These are phyloP conservation scores for Cryptus viduatorius DNA, from an alignment of 2,888 invertebrate genomes.

Conservation along the genomic window DNA sequence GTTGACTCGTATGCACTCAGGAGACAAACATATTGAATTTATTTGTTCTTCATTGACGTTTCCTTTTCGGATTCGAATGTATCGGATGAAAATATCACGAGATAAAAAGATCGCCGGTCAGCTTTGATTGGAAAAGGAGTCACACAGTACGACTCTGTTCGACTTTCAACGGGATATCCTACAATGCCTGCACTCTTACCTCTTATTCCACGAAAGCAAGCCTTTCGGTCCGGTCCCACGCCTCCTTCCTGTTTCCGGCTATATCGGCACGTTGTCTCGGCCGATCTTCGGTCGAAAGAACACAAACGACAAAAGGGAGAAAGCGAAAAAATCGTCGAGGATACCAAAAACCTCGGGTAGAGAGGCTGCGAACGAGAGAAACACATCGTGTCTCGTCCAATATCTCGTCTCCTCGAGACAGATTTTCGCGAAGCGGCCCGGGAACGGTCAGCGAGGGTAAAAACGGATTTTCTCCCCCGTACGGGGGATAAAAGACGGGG, in stretches of 20 bases:
- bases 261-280: not conserved
- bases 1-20: not conserved
- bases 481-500: constrained; percentile 33
- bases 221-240: constrained; percentile 21
- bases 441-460: constrained; percentile 57
- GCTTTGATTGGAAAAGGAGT: not conserved
- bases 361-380: not conserved
- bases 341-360: not conserved
- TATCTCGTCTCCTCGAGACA: constrained; percentile 54
- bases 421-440: constrained; percentile 47
- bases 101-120: not conserved
- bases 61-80: not conserved
- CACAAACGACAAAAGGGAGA: constrained; percentile 4
- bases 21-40: constrained; percentile 6
- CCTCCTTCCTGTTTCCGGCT: constrained; percentile 31
- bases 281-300: constrained; percentile 13
- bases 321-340: not conserved
- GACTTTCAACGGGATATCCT: constrained; percentile 6
- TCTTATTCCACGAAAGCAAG: constrained; percentile 26
- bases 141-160: not conserved
- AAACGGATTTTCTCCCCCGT: constrained; percentile 15
- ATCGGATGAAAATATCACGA: constrained; percentile 15
- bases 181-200: not conserved
- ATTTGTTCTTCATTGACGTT: not conserved
- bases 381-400: constrained; percentile 11